Evolutionary conservation across 2,888 invertebrate species (phyloP), one percentile per base, ranked within the genome.

Genomic region (Scelioninae gen. 1): DNA sequence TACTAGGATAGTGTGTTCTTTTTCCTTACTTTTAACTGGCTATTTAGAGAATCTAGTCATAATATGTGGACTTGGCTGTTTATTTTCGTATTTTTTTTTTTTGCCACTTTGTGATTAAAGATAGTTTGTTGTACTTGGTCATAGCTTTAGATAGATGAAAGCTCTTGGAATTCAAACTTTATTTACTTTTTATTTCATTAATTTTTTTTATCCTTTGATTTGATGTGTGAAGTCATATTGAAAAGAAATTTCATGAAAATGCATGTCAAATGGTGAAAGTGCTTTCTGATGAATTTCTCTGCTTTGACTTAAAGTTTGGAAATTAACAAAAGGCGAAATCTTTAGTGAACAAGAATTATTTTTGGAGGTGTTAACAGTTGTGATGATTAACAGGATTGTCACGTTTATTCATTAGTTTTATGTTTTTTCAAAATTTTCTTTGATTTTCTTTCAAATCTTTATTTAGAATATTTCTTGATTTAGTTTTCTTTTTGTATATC

Each of bases 211-310:
- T 23, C 4, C 4, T 23, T 23, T 23, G 13, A 15, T 10, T 68
- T 31, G 5, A 10, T 40, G 62, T 49, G 72, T 72, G 72, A 72
- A 49, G 56, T 75, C 75, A 75, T 75, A 65, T 49, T 40, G 47
- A 49, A 75, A 66, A 58, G 75, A 66, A 43, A 34, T 34, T 32
- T 56, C 1, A 15, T 8, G 1, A 13, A 34, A 13, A 11, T 69
- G 58, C 69, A 45, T 69, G 68, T 6, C 9, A 38, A 40, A 45
- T 0, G 45, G 56, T 45, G 56, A 68, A 56, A 60, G 31, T 34
- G 47, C 65, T 65, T 56, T 45, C 32, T 55, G 15, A 5, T 40
- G 10, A 15, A 4, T 47, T 15, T 10, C 32, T 32, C 15, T 15
- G 7, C 34, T 34, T 63, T 49, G n/a, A 34, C 32, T 15, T 13